Conservation (phyloP, 2,888 invertebrate genomes). For the Liposcelis brunnea region DNA sequence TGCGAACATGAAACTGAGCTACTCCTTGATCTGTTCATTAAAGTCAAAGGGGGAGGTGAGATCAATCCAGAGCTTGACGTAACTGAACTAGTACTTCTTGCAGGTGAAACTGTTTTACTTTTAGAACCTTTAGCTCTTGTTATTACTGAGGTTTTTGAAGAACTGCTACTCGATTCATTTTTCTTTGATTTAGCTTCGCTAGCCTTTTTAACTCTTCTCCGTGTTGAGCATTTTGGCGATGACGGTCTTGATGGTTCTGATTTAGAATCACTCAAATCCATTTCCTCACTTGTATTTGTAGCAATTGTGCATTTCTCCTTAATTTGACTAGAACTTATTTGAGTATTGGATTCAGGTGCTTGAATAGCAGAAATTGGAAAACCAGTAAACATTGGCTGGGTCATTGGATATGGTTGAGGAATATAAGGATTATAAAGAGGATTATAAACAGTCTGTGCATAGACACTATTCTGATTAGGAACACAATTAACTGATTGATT, state of each 20-base stretch:
- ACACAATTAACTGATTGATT: too few species aligned
- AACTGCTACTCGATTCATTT: too few species aligned
- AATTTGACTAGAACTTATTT: too few species aligned
- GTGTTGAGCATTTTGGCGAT: background rate
- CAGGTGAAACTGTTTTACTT: too few species aligned
- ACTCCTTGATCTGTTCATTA: too few species aligned
- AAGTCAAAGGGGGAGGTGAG: too few species aligned
- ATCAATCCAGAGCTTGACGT: too few species aligned
- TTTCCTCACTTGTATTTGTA: background rate
- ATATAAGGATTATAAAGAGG: background rate
- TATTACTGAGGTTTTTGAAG: too few species aligned
- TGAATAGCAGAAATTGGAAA: background rate
- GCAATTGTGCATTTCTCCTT: background rate
- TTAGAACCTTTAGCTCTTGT: too few species aligned
- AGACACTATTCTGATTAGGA: background rate
- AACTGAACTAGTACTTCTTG: too few species aligned
- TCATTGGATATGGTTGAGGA: background rate
- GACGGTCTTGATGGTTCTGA: background rate
- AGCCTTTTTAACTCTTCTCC: too few species aligned
- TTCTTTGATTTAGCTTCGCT: too few species aligned
- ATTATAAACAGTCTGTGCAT: background rate
- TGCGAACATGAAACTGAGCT: slow-evolving; percentile 14
- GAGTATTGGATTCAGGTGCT: background rate
- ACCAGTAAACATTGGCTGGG: background rate
- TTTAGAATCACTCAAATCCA: background rate